Percentiles rank a stretch among this genome's conserved stretches.
These are phyloP conservation scores for Eira barbara DNA, from an alignment of 2,113 vertebrate genomes.

Conservation along the genomic window DNA sequence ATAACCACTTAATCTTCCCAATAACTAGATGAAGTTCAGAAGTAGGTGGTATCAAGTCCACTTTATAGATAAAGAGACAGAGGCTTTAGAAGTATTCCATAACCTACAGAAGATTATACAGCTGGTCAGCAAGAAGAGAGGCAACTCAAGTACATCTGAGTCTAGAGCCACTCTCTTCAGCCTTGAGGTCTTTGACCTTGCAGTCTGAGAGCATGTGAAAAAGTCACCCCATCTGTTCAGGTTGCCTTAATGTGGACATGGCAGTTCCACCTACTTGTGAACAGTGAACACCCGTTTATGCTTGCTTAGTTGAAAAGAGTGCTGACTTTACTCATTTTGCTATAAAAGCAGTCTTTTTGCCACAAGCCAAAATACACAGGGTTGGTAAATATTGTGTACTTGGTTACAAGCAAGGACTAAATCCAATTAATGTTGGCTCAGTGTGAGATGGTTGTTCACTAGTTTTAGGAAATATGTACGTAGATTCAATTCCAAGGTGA, in stretches of 20 bases:
- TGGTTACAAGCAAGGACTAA: slow-evolving; percentile 55
- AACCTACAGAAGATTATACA: too few relatives aligned
- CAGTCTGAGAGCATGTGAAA: neutral
- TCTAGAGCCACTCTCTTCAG: neutral
- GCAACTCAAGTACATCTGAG: neutral
- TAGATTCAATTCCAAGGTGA: neutral
- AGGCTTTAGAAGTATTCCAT: neutral
- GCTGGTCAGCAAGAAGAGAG: neutral
- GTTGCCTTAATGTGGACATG: neutral
- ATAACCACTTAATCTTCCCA: neutral
- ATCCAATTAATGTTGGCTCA: slow-evolving; percentile 43
- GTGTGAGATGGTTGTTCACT: neutral
- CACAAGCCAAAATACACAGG: slow-evolving; percentile 62
- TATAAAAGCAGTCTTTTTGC: slow-evolving; percentile 53
- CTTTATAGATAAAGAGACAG: neutral
- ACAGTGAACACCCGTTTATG: slow-evolving; percentile 22
- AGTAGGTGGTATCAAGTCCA: neutral
- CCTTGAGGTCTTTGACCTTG: neutral
- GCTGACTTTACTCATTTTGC: slow-evolving; percentile 55
- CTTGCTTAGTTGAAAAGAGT: slow-evolving; percentile 50
- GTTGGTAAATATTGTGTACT: slow-evolving; percentile 68
- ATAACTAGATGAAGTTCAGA: neutral
- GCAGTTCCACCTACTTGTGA: neutral
- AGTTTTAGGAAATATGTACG: slow-evolving; percentile 53
- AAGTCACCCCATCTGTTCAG: neutral